phyloP scores from a whole-genome alignment of 1,140 invertebrate genomes.

The Leptinotarsa lineolata region DNA sequence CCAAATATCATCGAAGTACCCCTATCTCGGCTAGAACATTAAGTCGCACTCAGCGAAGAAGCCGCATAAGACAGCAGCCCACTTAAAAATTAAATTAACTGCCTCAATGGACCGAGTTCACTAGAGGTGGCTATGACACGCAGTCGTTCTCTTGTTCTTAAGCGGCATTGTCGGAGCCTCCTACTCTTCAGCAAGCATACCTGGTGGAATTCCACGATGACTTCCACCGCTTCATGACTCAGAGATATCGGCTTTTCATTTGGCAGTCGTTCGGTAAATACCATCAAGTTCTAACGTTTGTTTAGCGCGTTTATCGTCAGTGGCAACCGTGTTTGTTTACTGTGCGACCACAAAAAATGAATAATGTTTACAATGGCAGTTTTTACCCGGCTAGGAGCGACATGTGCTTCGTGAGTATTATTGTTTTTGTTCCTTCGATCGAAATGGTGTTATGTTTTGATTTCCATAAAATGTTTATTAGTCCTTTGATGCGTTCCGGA shows the following conservation, averaged over 20 bases:
- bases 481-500: neutral
- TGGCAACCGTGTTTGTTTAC: neutral
- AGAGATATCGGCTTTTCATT: constrained; percentile 18
- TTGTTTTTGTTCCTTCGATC: neutral
- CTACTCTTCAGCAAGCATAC: constrained; percentile 20
- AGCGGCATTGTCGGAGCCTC: neutral
- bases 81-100: constrained; percentile 26
- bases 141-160: constrained; percentile 1
- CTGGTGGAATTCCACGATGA: constrained; percentile 23
- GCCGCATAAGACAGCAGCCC: constrained; percentile 21
- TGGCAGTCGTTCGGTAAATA: constrained; percentile 15
- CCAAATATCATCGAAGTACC: constrained; percentile 16
- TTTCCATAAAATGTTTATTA: neutral
- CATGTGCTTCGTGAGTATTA: constrained; percentile 25
- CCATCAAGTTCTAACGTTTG: constrained; percentile 7
- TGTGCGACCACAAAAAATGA: constrained; percentile 20
- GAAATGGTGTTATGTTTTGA: neutral
- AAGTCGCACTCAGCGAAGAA: constrained; percentile 16
- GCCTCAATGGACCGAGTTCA: constrained; percentile 23
- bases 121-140: constrained; percentile 14
- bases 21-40: constrained; percentile 10
- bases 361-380: constrained; percentile 25
- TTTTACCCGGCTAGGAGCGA: constrained; percentile 17
- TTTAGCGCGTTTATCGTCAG: neutral
- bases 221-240: constrained; percentile 21